phyloP scores from a whole-genome alignment of 2,888 invertebrate species.

The Bruchidius siliquastri region DNA sequence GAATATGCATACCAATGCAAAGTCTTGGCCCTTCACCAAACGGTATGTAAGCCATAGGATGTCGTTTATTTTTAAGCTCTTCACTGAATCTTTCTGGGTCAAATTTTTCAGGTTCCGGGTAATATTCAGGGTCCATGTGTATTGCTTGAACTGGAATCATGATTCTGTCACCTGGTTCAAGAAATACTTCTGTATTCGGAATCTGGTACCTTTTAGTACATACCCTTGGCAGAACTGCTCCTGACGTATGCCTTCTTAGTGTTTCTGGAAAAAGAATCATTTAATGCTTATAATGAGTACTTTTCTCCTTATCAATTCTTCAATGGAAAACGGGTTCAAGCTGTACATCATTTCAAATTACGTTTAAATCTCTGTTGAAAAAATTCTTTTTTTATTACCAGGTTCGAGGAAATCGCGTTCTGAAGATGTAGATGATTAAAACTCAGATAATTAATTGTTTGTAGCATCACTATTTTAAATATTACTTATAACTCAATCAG shows the following conservation, averaged over 20 bases:
- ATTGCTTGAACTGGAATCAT: constrained; percentile 24
- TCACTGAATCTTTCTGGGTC: constrained; percentile 57
- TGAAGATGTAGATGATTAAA: too few relatives aligned
- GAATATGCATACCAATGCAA: constrained; percentile 47
- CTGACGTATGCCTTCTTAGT: constrained; percentile 19
- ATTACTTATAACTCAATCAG: too few relatives aligned
- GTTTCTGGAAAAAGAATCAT: constrained; percentile 13
- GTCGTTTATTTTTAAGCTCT: constrained; percentile 51
- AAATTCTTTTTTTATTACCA: too few relatives aligned
- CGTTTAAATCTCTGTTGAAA: too few relatives aligned
- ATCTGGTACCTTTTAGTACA: constrained; percentile 24
- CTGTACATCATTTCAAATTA: too few relatives aligned
- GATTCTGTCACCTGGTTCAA: constrained; percentile 16
- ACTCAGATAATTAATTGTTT: too few relatives aligned
- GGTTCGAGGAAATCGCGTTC: too few relatives aligned
- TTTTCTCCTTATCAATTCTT: not conserved
- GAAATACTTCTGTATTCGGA: constrained; percentile 20
- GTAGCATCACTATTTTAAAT: too few relatives aligned
- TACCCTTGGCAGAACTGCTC: constrained; percentile 19
- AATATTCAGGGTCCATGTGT: constrained; percentile 27
- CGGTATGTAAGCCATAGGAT: constrained; percentile 42
- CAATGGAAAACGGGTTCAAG: too few relatives aligned
- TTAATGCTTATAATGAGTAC: not conserved
- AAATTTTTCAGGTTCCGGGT: constrained; percentile 56
- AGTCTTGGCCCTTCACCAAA: constrained; percentile 57